These are phyloP conservation scores for Aphidius colemani DNA, from an alignment of 2,888 invertebrate genomes.

Conservation along the genomic window DNA sequence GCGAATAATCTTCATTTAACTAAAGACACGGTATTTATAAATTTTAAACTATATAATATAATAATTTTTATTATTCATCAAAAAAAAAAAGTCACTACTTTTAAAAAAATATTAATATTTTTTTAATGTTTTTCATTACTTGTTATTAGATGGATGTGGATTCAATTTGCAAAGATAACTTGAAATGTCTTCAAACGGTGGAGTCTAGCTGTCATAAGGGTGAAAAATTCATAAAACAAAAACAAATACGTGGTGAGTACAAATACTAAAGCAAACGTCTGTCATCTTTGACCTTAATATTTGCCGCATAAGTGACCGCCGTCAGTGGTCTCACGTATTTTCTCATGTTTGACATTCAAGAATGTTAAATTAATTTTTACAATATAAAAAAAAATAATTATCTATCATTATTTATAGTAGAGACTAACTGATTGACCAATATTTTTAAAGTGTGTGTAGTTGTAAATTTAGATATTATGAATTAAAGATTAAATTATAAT, in stretches of 20 bases:
- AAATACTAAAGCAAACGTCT: conserved; percentile 43
- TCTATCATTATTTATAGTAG: background rate
- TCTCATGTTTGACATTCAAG: conserved; percentile 36
- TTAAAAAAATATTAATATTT: conserved; percentile 18
- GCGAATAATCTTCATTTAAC: conserved; percentile 41
- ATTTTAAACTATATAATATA: background rate
- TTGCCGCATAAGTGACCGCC: conserved; percentile 44
- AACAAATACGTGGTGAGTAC: conserved; percentile 58
- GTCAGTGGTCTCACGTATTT: conserved; percentile 43
- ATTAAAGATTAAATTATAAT: no score
- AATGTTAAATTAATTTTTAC: background rate
- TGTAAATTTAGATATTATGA: no score
- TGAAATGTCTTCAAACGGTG: conserved; percentile 77
- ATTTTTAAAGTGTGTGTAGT: no score
- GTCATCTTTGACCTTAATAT: conserved; percentile 37
- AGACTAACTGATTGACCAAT: no score
- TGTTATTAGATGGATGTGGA: conserved; percentile 78
- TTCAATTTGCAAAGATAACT: conserved; percentile 84
- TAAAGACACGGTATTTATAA: conserved; percentile 54
- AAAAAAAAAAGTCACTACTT: background rate
- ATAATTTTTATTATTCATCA: background rate
- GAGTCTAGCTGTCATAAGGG: conserved; percentile 59
- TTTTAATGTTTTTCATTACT: conserved; percentile 28
- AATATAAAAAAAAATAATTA: background rate
- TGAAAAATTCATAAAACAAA: conserved; percentile 56